Evolutionary conservation across 2,113 vertebrate genomes (phyloP).

Genomic region (Misgurnus anguillicaudatus): DNA sequence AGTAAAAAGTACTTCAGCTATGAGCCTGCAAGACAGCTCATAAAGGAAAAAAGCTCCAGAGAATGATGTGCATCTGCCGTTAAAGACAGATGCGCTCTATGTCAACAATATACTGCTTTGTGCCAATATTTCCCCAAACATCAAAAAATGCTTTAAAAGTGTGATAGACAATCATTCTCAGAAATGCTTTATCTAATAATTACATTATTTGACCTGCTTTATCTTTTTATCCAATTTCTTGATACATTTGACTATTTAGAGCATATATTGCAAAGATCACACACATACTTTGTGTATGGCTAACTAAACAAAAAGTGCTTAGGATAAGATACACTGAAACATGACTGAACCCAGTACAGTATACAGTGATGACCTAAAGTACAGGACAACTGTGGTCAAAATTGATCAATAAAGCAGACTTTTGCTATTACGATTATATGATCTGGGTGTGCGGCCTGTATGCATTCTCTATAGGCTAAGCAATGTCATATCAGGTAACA

Average conservation of each 20-base stretch:
- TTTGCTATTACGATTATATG: background rate
- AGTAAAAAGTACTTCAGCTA: background rate
- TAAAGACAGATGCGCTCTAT: background rate
- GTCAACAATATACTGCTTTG: background rate
- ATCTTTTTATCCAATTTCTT: no score
- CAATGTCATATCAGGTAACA: constrained; percentile 4
- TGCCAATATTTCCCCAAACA: background rate
- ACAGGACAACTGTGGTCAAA: constrained; percentile 7
- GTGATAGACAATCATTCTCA: no score
- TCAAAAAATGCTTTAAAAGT: background rate
- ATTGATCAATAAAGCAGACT: constrained; percentile 8
- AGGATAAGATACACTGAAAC: background rate
- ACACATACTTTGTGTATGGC: no score
- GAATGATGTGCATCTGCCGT: background rate
- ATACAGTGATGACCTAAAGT: constrained; percentile 4
- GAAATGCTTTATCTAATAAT: no score
- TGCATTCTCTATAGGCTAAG: constrained; percentile 24
- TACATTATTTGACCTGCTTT: no score
- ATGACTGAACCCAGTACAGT: background rate
- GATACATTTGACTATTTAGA: no score
- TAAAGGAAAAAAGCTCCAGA: background rate
- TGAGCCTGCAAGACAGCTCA: background rate
- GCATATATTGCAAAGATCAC: no score
- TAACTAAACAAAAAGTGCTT: no score
- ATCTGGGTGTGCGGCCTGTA: background rate